phyloP scores from a whole-genome alignment of 2,888 invertebrate genomes.

The Crematogaster levior region DNA sequence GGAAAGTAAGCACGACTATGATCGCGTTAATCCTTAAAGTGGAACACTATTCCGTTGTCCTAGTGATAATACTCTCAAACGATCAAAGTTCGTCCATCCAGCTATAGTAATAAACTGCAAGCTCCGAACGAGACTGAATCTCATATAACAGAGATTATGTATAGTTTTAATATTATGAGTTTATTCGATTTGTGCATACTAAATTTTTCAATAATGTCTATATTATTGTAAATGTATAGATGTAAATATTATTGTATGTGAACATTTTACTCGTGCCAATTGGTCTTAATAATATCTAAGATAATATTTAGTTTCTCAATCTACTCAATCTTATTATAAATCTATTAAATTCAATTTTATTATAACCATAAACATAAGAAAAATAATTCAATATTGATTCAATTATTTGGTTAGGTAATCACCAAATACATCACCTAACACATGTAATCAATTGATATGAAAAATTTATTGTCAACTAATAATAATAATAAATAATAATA shows the following conservation, averaged over 20 bases:
- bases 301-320: not conserved
- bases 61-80: slow-evolving; percentile 33
- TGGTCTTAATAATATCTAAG: not conserved
- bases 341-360: not conserved
- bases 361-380: not conserved
- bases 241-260: too few species aligned
- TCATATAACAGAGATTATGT: slow-evolving; percentile 13
- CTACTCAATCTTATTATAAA: too few species aligned
- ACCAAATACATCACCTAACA: too few species aligned
- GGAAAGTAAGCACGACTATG: slow-evolving; percentile 77
- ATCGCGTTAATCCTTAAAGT: slow-evolving; percentile 50
- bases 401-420: not conserved
- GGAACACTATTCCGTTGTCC: slow-evolving; percentile 36
- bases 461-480: slow-evolving; percentile 1
- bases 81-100: slow-evolving; percentile 60
- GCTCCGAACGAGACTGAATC: slow-evolving; percentile 4
- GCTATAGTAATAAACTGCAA: slow-evolving; percentile 60
- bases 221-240: slow-evolving; percentile 15
- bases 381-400: not conserved
- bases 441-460: not conserved
- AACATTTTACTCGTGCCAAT: not conserved
- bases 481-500: too few species aligned
- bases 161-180: slow-evolving; percentile 9
- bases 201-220: not conserved
- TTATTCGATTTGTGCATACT: not conserved